Conservation (phyloP, 2,797 vertebrate genomes). For the Fringilla coelebs region DNA sequence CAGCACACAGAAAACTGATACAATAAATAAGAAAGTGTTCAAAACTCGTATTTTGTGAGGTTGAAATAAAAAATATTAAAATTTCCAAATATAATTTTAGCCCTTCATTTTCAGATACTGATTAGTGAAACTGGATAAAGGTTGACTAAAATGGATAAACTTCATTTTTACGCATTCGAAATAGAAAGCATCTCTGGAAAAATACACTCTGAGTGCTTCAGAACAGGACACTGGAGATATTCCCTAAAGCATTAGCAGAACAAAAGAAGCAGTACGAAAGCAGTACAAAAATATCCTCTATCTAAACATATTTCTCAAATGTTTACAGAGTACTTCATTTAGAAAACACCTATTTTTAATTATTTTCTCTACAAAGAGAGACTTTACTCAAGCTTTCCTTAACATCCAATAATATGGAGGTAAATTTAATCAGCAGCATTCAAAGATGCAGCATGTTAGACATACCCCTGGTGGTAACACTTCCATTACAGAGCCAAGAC, state of each 20-base stretch:
- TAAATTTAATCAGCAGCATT: not conserved
- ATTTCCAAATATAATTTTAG: not conserved
- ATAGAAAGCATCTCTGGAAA: not conserved
- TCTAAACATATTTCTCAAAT: not conserved
- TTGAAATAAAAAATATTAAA: not conserved
- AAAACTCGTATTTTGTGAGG: not conserved
- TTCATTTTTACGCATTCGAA: not conserved
- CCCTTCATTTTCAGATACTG: not conserved
- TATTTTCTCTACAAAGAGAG: not conserved
- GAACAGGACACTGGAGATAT: not conserved
- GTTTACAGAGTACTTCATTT: not conserved
- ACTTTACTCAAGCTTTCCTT: not conserved
- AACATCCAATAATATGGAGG: not conserved
- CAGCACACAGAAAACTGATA: not conserved
- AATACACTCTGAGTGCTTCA: rapidly evolving
- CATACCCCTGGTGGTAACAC: not conserved
- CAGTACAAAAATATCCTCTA: not conserved
- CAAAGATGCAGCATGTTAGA: not conserved
- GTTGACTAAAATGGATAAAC: not conserved
- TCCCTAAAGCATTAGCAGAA: not conserved
- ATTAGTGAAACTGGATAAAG: not conserved
- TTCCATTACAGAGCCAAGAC: not conserved
- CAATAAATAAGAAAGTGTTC: not conserved
- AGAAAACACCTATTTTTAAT: not conserved
- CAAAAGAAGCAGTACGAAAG: not conserved